These are phyloP conservation scores for Melanophora roralis DNA, from an alignment of 2,888 invertebrate genomes.

Conservation along the genomic window DNA sequence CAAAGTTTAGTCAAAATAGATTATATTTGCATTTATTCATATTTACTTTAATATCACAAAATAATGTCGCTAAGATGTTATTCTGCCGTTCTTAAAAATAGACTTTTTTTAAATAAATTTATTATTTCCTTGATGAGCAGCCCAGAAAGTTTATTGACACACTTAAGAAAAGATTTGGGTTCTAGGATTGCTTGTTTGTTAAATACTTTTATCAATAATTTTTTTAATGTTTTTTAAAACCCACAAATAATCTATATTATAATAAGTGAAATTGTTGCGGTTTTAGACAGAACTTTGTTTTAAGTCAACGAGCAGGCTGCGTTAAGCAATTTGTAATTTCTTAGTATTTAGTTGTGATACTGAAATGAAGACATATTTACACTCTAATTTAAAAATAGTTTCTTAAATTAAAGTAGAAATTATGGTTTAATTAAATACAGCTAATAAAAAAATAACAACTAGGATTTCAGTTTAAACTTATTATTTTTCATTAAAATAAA, in stretches of 20 bases:
- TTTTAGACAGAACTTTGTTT: too few species aligned
- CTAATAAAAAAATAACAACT: too few species aligned
- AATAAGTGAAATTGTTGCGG: too few species aligned
- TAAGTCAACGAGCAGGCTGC: too few species aligned
- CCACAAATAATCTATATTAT: too few species aligned
- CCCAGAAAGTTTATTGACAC: conserved; percentile 15
- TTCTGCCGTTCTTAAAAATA: not conserved
- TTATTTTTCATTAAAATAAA: conserved; percentile 28
- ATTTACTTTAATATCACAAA: conserved; percentile 13
- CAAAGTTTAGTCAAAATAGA: conserved; percentile 20
- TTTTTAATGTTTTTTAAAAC: not conserved
- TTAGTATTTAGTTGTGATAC: too few species aligned
- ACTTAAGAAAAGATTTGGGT: not conserved
- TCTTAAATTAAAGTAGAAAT: too few species aligned
- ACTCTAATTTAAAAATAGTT: too few species aligned
- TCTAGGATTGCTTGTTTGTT: not conserved
- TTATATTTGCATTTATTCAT: not conserved
- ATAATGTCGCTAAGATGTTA: not conserved
- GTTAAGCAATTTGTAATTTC: too few species aligned
- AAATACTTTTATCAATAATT: not conserved
- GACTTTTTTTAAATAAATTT: conserved; percentile 15
- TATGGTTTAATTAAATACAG: too few species aligned
- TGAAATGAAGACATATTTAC: too few species aligned
- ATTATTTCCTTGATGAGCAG: conserved; percentile 8
- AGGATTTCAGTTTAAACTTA: too few species aligned